Conservation (phyloP, 2,888 invertebrate genomes). For the Hedychridium roseum region DNA sequence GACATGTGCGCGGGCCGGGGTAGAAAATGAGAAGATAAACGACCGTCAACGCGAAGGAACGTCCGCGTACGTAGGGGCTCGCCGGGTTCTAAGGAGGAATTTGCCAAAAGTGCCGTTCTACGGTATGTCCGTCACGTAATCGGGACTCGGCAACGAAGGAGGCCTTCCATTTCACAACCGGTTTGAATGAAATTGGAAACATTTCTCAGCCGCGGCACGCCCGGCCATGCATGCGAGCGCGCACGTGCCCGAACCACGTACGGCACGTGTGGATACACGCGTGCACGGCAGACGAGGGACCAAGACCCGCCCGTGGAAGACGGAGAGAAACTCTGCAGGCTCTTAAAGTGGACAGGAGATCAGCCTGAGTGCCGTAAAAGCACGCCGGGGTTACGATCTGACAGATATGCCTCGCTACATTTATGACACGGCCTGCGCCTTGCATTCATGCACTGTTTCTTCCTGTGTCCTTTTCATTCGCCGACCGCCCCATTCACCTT, state of each 20-base stretch:
- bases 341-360: conserved; percentile 35
- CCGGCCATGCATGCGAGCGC: conserved; percentile 2
- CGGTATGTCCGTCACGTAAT: conserved; percentile 60
- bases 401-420: conserved; percentile 28
- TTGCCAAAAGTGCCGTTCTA: conserved; percentile 42
- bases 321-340: too few relatives aligned
- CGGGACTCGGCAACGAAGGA: conserved; percentile 29
- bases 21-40: neutral
- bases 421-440: conserved; percentile 27
- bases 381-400: conserved; percentile 24
- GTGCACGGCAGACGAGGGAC: neutral
- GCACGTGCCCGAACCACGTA: too few relatives aligned
- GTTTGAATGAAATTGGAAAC: conserved; percentile 61
- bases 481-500: too few relatives aligned
- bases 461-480: conserved; percentile 4
- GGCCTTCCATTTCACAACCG: conserved; percentile 48
- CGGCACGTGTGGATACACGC: conserved; percentile 1
- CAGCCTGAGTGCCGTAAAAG: conserved; percentile 22
- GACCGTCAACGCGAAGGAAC: neutral
- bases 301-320: conserved; percentile 14
- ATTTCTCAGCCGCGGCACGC: conserved; percentile 51
- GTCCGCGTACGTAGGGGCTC: conserved; percentile 4
- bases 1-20: too few relatives aligned
- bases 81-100: conserved; percentile 30
- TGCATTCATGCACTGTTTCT: conserved; percentile 4